These are phyloP conservation scores for Melanotus villosus DNA, from an alignment of 2,888 invertebrate genomes.

Conservation along the genomic window DNA sequence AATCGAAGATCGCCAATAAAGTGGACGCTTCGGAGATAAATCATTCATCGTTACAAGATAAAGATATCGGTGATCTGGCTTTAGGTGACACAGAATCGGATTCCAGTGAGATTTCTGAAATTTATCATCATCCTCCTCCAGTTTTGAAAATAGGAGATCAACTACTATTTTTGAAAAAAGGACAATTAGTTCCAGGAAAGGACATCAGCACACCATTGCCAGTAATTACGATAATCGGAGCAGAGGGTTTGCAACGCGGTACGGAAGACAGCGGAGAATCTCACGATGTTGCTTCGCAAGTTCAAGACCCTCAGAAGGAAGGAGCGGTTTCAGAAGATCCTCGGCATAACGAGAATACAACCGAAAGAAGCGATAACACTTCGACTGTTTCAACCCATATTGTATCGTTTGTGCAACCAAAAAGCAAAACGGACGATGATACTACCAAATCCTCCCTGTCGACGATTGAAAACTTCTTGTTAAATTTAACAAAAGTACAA, in stretches of 20 bases:
- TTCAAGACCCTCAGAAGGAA: constrained; percentile 40
- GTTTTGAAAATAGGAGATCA: constrained; percentile 66
- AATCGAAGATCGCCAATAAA: not conserved
- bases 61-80: constrained; percentile 19
- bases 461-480: constrained; percentile 15
- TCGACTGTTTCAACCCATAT: constrained; percentile 1
- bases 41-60: not conserved
- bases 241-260: constrained; percentile 67
- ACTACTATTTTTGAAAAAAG: constrained; percentile 64
- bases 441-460: constrained; percentile 17
- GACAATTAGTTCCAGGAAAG: constrained; percentile 62
- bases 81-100: constrained; percentile 61
- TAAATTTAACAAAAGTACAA: not conserved
- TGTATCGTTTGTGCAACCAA: constrained; percentile 35
- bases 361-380: not conserved
- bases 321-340: constrained; percentile 21
- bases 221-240: constrained; percentile 68
- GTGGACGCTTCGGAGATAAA: constrained; percentile 39
- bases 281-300: constrained; percentile 47
- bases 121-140: constrained; percentile 64
- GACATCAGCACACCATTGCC: constrained; percentile 63
- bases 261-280: constrained; percentile 58
- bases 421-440: constrained; percentile 10
- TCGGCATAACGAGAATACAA: constrained; percentile 51
- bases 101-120: constrained; percentile 64